Base-by-base conservation (phyloP, 2,113 vertebrate genomes). In the Holacanthus passer region DNA sequence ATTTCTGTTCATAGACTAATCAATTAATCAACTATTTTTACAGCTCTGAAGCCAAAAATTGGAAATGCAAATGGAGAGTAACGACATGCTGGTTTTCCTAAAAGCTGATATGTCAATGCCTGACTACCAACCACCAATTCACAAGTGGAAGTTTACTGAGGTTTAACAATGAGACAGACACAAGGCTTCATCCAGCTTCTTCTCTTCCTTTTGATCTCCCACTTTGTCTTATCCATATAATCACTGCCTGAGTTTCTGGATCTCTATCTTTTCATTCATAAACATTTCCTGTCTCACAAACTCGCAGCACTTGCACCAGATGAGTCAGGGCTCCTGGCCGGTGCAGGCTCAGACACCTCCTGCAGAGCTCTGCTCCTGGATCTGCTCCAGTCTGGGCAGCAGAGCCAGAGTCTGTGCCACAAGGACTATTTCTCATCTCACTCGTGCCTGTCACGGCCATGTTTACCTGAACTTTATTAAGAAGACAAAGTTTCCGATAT, bases 261-360 rank as follows among this genome's bases (percentile, higher is more conserved):
- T 10, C 39, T 22, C 27, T 47, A 9, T 20, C 14, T 22, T 58
- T 17, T 29, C 37, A 48, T 67, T 27, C 52, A 45, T 5, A 20
- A 50, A 39, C 10, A 0, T 14, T 22, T 24, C 31, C 6, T 2
- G 12, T 41, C 31, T 67, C 11, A 20, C 10, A 37, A 50, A 14
- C 53, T 17, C 4, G 12, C 1, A 24, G 52, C 53, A 52, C 67
- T 78, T 66, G 63, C 73, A 45, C 52, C 29, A 9, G 14, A 31
- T 64, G 65, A 39, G 27, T 56, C 55, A 47, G 47, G 65, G 27
- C 14, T 62, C 13, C 50, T 19, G 50, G 69, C 55, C 43, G 53
- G 41, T 67, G 24, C 62, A 52, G 62, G 45, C 71, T 69, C 55
- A 59, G 43, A 27, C 19, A 0, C 6, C 37, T 63, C 55, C 58